Evolutionary conservation across 2,888 invertebrate species (phyloP).

Genomic region (Arge pagana): DNA sequence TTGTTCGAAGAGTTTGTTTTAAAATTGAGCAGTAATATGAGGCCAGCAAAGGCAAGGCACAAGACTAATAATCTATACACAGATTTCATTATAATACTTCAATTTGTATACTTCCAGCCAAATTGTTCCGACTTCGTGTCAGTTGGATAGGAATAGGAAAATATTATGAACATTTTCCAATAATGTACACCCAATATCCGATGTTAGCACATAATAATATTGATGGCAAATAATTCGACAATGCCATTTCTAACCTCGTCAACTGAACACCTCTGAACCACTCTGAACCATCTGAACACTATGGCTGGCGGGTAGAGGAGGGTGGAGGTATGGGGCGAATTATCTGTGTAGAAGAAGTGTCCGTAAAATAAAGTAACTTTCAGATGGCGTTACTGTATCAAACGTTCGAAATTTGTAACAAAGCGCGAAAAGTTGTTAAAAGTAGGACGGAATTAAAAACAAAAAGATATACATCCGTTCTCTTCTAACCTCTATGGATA

Average conservation of each 20-base stretch:
- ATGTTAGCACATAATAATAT: background rate
- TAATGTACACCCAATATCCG: slow-evolving; percentile 4
- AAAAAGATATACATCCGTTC: no score
- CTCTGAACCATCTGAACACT: slow-evolving; percentile 13
- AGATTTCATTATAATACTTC: slow-evolving; percentile 45
- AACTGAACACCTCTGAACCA: slow-evolving; percentile 3
- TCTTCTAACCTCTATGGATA: no score
- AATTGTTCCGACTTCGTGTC: background rate
- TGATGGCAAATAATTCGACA: slow-evolving; percentile 1
- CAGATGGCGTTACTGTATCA: no score
- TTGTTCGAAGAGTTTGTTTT: slow-evolving; percentile 45
- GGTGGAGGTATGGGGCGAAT: no score
- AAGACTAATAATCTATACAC: slow-evolving; percentile 47
- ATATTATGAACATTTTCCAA: slow-evolving; percentile 5
- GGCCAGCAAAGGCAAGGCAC: slow-evolving; percentile 42
- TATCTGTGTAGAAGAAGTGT: no score
- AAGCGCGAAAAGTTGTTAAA: no score
- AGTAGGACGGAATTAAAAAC: no score
- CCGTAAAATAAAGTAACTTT: no score
- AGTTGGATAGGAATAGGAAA: background rate
- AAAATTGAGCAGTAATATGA: slow-evolving; percentile 47
- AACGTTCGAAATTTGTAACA: no score
- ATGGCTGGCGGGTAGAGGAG: no score
- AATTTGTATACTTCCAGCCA: slow-evolving; percentile 11
- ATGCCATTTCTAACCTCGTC: slow-evolving; percentile 8